Base-by-base conservation (phyloP, 2,113 vertebrate genomes). In the Cranoglanis bouderius region DNA sequence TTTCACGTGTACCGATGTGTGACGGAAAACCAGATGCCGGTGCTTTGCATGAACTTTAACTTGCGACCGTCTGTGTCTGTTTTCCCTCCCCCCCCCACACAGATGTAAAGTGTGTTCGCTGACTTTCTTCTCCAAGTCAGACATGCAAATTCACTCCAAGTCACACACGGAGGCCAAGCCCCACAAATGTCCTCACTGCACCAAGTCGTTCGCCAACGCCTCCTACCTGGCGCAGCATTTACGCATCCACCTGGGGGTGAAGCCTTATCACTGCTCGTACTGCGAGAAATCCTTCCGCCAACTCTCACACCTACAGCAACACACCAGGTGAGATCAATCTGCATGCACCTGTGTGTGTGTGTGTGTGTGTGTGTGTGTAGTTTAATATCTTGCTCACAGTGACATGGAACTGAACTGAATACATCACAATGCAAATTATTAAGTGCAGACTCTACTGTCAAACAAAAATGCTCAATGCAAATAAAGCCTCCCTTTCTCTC, bases 71-170 rank as follows among this genome's bases (percentile, higher is more conserved):
- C 38, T 19, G 85, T 83, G 40, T 61, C 8, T 90, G 32, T 88
- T 63, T 24, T 89, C 67, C 7, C n/a, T 0, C 38, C 49, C 24
- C 93, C 0, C 94, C n/a, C n/a, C n/a, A n/a, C n/a, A n/a, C n/a
- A 99, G 98, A 95, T 99, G 98, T 96, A 97, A 98, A 96, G 94
- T 98, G 92, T 99, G 98, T 94, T 98, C 98, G 38, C 95, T 99
- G 96, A 99, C 98, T 77, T 99, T 98, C 96, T 98, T 98, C 95
- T 99, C 97, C 89, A 99, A 99, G 97, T 99, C 98, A 24, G 98
- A 99, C 96, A 99, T 99, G 98, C 98, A 99, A 96, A 97, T 99
- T 94, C 98, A 99, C 96, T 98, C 97, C 57, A 99, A 99, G 94
- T 98, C 97, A 9, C 98, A 99, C 94, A 99, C 98, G 13, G 98